These are phyloP conservation scores for Rallus crepitans DNA, from an alignment of 2,797 vertebrate genomes.

Conservation along the genomic window DNA sequence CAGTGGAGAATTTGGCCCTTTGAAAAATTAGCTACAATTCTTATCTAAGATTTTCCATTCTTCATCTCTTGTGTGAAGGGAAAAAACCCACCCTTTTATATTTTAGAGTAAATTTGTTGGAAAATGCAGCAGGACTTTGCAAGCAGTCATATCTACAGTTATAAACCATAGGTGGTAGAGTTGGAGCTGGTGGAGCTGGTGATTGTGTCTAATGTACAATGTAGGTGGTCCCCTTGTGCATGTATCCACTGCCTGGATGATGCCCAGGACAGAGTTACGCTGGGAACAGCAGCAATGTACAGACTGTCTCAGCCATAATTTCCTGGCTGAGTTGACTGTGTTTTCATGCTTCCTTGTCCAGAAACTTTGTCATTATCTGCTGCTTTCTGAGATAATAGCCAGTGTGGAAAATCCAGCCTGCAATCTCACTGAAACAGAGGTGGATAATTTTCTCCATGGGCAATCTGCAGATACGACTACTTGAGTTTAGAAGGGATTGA, in stretches of 20 bases:
- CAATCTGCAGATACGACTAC: slow-evolving; percentile 46
- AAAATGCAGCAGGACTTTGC: neutral
- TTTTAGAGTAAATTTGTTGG: neutral
- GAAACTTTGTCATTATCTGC: slow-evolving; percentile 69
- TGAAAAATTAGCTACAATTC: neutral
- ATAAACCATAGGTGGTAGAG: neutral
- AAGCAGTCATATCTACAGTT: neutral
- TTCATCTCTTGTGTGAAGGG: slow-evolving; percentile 17
- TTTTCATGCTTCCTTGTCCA: slow-evolving; percentile 60
- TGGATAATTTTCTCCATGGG: slow-evolving; percentile 55
- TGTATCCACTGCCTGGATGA: neutral
- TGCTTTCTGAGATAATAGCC: slow-evolving; percentile 56
- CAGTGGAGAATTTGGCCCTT: slow-evolving; percentile 58
- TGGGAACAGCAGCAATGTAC: slow-evolving; percentile 40
- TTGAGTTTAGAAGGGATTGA: slow-evolving; percentile 29
- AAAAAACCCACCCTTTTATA: neutral
- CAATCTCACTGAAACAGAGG: slow-evolving; percentile 62
- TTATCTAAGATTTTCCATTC: slow-evolving; percentile 65
- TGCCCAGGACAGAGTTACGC: slow-evolving; percentile 45
- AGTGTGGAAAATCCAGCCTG: slow-evolving; percentile 67
- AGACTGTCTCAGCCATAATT: slow-evolving; percentile 61
- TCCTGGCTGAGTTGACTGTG: slow-evolving; percentile 51
- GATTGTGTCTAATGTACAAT: neutral
- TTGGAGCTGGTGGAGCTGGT: neutral
- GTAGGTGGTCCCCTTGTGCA: slow-evolving; percentile 44